A percentile compares a stretch with the other conserved stretches of the same genome.
phyloP scores from a whole-genome alignment of 2,797 vertebrate species.

The Xiphorhynchus erythropygius region DNA sequence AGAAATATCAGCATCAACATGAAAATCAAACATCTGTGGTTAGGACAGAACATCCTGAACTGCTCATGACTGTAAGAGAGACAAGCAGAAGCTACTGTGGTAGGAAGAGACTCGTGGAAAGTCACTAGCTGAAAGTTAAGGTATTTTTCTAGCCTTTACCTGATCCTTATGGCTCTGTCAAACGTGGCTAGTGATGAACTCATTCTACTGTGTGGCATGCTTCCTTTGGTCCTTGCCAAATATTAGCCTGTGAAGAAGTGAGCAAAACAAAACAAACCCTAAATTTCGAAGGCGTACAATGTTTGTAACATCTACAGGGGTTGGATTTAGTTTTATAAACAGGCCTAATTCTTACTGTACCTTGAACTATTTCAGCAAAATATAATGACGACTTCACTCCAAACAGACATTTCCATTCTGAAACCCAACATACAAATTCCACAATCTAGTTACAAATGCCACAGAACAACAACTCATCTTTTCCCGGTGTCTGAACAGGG shows the following conservation, averaged over 20 bases:
- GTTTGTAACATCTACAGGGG: conserved; percentile 20
- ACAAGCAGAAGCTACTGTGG: background rate
- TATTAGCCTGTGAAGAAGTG: conserved; percentile 34
- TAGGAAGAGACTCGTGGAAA: background rate
- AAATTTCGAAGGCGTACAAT: background rate
- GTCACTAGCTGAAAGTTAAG: background rate
- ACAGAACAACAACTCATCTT: conserved; percentile 45
- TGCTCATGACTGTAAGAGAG: background rate
- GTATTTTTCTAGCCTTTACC: background rate
- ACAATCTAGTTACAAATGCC: conserved; percentile 50
- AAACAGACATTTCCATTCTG: conserved; percentile 40
- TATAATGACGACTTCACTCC: background rate
- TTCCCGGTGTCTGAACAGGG: background rate
- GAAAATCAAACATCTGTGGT: background rate
- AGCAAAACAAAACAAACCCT: background rate
- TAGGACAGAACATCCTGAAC: background rate
- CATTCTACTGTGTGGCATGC: background rate
- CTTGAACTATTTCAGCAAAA: conserved; percentile 31
- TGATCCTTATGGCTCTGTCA: background rate
- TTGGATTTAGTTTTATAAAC: conserved; percentile 7
- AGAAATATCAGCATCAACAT: background rate
- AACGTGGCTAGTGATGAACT: background rate
- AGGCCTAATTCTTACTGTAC: conserved; percentile 32
- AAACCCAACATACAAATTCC: conserved; percentile 40
- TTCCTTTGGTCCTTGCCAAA: background rate